These are phyloP conservation scores for Platyrinchus mystaceus DNA, from an alignment of 2,797 vertebrate species.

Conservation along the genomic window DNA sequence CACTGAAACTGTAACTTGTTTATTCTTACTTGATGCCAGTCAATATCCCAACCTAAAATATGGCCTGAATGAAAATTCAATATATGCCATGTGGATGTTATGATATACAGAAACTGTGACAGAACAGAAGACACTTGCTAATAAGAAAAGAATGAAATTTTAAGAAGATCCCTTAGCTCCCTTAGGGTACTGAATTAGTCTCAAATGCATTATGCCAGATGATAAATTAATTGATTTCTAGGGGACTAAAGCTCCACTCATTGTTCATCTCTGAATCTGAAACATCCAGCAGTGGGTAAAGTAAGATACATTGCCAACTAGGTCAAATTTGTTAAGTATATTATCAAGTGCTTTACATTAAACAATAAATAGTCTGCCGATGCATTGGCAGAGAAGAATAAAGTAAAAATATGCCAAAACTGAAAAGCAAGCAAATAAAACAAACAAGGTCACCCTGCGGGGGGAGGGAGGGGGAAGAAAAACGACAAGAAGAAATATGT, in stretches of 20 bases:
- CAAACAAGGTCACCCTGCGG: not conserved
- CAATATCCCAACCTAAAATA: not conserved
- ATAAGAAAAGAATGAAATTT: not conserved
- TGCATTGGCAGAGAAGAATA: not conserved
- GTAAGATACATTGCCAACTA: not conserved
- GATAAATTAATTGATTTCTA: not conserved
- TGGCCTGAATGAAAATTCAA: not conserved
- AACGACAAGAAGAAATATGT: rapidly evolving
- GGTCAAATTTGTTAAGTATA: not conserved
- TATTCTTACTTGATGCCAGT: not conserved
- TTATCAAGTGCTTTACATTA: not conserved
- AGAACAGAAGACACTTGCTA: not conserved
- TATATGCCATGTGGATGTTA: not conserved
- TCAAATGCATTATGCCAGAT: not conserved
- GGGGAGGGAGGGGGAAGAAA: not conserved
- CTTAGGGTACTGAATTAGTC: not conserved
- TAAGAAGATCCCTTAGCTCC: not conserved
- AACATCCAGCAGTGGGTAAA: not conserved
- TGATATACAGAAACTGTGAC: not conserved
- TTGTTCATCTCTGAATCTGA: constrained; percentile 10
- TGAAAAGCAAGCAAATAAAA: not conserved
- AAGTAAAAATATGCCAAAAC: not conserved
- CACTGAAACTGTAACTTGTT: not conserved
- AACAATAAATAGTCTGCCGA: not conserved
- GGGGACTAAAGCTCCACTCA: not conserved